These are phyloP conservation scores for Phalacrocorax pelagicus DNA, from an alignment of 2,113 vertebrate genomes.

Conservation along the genomic window DNA sequence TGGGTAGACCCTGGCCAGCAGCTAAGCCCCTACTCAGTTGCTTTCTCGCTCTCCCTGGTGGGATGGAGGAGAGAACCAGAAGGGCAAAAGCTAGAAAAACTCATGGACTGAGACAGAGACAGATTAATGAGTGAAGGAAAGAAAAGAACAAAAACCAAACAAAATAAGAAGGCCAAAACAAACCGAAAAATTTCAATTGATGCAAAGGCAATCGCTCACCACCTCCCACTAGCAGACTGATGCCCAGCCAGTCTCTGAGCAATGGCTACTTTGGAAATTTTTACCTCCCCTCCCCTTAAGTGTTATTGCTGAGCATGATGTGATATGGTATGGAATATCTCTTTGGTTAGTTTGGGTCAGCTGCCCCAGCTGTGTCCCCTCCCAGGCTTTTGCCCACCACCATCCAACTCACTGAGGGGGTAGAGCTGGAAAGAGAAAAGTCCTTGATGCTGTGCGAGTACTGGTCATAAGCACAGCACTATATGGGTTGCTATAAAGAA, in stretches of 20 bases:
- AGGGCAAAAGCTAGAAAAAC: background rate
- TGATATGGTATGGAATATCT: background rate
- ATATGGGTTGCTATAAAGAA: background rate
- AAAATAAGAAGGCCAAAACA: background rate
- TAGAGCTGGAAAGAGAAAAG: background rate
- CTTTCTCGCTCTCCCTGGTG: background rate
- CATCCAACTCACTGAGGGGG: background rate
- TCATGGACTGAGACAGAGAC: background rate
- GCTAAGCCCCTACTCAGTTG: background rate
- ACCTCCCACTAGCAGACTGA: background rate
- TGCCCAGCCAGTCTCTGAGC: background rate
- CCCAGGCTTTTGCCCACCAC: background rate
- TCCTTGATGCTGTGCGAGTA: background rate
- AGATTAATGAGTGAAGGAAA: background rate
- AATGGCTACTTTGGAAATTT: background rate
- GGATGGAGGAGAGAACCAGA: background rate
- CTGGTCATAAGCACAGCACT: background rate
- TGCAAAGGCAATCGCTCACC: background rate
- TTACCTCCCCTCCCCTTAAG: fast-evolving
- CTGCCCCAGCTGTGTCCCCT: background rate
- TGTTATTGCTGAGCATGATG: background rate
- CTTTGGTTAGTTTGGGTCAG: background rate
- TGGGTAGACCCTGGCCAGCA: background rate
- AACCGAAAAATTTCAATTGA: fast-evolving
- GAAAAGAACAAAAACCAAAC: fast-evolving